Conservation (phyloP, 37 sponge, comb jelly and placozoan genomes). For the Lycopodina hypogea region DNA sequence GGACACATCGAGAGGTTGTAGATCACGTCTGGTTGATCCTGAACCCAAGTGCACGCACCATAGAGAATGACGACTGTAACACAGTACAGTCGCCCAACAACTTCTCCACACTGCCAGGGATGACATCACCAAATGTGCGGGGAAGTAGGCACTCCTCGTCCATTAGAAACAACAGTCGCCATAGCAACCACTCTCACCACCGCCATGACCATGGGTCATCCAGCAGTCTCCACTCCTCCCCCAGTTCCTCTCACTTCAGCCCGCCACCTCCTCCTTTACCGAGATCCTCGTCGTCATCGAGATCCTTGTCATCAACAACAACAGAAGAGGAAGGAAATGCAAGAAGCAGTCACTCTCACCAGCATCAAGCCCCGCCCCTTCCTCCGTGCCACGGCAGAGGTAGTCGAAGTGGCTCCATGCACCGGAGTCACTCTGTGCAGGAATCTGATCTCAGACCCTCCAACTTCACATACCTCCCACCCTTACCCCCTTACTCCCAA, state of each 20-base stretch:
- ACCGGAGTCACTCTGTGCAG: constrained; percentile 19
- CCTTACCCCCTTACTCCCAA: constrained; percentile 43
- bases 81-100: not conserved
- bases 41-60: constrained; percentile 22
- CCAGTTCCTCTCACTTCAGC: not conserved
- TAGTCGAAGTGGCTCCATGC: not conserved
- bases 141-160: not conserved
- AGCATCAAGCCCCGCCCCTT: constrained; percentile 14
- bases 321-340: not conserved
- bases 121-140: not conserved
- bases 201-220: not conserved
- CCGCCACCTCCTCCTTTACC: not conserved
- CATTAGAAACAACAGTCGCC: not conserved
- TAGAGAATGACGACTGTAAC: not conserved
- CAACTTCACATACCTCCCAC: constrained; percentile 17
- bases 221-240: not conserved
- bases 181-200: not conserved
- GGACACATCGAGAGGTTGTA: constrained; percentile 72
- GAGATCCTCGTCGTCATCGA: not conserved
- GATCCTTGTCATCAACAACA: not conserved
- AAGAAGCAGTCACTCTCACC: too few species aligned
- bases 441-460: not conserved
- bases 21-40: constrained; percentile 59
- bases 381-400: not conserved
- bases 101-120: not conserved